phyloP scores from a whole-genome alignment of 2,797 vertebrate species.

The Anabacerthia variegaticeps region DNA sequence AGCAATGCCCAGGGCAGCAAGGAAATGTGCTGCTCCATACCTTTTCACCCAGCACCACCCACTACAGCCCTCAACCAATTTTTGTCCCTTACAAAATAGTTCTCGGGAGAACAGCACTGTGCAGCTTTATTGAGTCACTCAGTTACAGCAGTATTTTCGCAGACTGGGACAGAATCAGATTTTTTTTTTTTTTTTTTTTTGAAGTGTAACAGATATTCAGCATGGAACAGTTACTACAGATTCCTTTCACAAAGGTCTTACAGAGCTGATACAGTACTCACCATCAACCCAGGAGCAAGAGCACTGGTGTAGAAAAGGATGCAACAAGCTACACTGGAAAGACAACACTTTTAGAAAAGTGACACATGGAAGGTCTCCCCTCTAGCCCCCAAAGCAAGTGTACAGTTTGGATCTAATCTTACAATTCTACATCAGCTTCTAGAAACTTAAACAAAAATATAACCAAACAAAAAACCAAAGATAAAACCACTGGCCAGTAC shows the following conservation, averaged over 20 bases:
- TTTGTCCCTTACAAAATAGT: not conserved
- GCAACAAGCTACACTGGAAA: slow-evolving; percentile 82
- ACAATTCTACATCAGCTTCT: slow-evolving; percentile 80
- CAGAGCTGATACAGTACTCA: slow-evolving; percentile 79
- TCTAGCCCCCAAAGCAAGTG: slow-evolving; percentile 76
- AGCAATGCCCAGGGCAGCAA: not conserved
- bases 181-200: slow-evolving; percentile 7
- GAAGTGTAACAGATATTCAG: slow-evolving; percentile 76
- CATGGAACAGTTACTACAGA: slow-evolving; percentile 77
- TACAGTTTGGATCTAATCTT: slow-evolving; percentile 77
- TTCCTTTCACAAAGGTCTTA: slow-evolving; percentile 76
- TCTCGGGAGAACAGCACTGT: slow-evolving; percentile 74
- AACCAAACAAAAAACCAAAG: slow-evolving; percentile 49
- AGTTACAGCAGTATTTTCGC: slow-evolving; percentile 78
- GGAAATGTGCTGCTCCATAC: not conserved
- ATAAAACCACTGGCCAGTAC: slow-evolving; percentile 82
- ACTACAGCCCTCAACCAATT: not conserved
- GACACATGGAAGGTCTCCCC: slow-evolving; percentile 79
- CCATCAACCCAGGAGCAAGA: slow-evolving; percentile 72
- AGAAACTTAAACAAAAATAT: slow-evolving; percentile 57
- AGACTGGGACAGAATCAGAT: slow-evolving; percentile 74
- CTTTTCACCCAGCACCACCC: not conserved
- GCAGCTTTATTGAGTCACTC: slow-evolving; percentile 83
- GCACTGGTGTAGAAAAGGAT: slow-evolving; percentile 77
- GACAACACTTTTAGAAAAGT: slow-evolving; percentile 84